Evolutionary conservation across 1,140 invertebrate genomes (phyloP).

Genomic region (Nasonia vitripennis): DNA sequence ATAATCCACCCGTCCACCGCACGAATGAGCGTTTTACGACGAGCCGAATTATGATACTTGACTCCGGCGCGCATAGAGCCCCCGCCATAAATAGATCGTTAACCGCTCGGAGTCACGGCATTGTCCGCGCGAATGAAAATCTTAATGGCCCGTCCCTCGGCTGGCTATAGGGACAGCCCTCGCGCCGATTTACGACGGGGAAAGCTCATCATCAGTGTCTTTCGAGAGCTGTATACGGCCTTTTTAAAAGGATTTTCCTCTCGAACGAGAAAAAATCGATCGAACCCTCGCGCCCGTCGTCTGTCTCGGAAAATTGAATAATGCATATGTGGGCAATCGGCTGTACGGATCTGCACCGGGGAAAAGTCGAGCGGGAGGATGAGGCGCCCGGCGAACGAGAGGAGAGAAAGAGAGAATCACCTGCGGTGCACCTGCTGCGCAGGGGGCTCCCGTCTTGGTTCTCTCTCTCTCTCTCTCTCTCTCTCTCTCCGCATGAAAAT

Average conservation of each 20-base stretch:
- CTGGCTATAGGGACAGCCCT: background rate
- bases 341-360: background rate
- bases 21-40: background rate
- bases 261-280: background rate
- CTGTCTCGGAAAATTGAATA: slow-evolving; percentile 19
- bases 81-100: slow-evolving; percentile 21
- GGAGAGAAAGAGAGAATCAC: slow-evolving; percentile 54
- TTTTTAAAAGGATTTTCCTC: too few relatives aligned
- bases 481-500: slow-evolving; percentile 10
- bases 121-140: slow-evolving; percentile 31
- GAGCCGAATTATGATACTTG: background rate
- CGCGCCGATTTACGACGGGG: slow-evolving; percentile 9
- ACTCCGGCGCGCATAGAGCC: background rate
- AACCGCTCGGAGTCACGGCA: background rate
- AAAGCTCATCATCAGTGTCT: too few relatives aligned
- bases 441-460: slow-evolving; percentile 51
- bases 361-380: slow-evolving; percentile 40
- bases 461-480: background rate
- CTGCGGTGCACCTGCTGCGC: slow-evolving; percentile 63
- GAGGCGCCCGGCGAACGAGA: background rate
- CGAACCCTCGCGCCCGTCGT: background rate
- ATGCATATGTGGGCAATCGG: background rate
- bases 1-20: too few relatives aligned
- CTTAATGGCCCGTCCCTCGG: background rate
- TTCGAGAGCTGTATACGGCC: too few relatives aligned